phyloP scores from a whole-genome alignment of 64 coral and sea anemone genomes.

The Pocillopora verrucosa region DNA sequence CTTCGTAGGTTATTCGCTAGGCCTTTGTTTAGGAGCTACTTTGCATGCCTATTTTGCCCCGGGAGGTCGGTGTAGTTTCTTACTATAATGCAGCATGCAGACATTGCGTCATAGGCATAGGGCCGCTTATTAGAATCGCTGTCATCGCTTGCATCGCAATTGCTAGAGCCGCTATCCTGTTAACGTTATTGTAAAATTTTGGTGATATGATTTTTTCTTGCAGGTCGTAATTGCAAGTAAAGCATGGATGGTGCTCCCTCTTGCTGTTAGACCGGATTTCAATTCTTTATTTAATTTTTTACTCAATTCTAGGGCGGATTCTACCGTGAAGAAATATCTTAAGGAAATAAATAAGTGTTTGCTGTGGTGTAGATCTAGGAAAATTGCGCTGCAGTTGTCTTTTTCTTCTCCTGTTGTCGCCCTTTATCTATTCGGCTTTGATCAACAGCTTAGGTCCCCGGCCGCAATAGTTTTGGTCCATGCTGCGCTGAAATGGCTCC shows the following conservation, averaged over 20 bases:
- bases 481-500: background rate
- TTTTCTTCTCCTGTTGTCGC: slow-evolving; percentile 26
- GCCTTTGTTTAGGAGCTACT: no score
- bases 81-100: no score
- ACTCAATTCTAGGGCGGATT: slow-evolving; percentile 34
- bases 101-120: no score
- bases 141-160: no score
- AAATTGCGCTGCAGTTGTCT: slow-evolving; percentile 12
- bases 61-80: no score
- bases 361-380: background rate
- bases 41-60: no score
- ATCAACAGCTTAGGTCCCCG: background rate
- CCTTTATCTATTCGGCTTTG: slow-evolving; percentile 18
- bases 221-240: background rate
- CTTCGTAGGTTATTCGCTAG: no score
- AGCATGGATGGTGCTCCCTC: background rate
- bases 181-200: no score
- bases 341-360: slow-evolving; percentile 11
- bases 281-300: background rate
- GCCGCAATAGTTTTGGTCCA: no score
- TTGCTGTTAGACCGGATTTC: background rate
- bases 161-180: no score
- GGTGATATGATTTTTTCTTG: background rate
- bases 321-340: slow-evolving; percentile 3
- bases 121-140: no score